A percentile compares a stretch with the other conserved stretches of the same genome.
Evolutionary conservation across 1,140 invertebrate genomes (phyloP).

Genomic region (Orchestia grillus): DNA sequence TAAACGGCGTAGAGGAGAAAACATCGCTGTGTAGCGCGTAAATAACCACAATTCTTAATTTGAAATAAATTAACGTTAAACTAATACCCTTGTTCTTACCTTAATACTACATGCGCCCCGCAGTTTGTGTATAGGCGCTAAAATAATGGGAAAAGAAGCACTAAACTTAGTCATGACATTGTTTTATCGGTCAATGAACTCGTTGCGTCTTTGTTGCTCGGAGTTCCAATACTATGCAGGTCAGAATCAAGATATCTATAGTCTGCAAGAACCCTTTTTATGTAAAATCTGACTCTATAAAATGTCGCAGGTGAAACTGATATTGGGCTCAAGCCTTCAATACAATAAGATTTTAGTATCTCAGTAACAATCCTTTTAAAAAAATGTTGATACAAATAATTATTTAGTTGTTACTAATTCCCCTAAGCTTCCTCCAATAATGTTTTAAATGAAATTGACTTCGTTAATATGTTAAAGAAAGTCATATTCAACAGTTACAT

Average conservation of each 20-base stretch:
- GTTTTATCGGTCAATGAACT: slow-evolving; percentile 54
- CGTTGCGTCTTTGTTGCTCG: slow-evolving; percentile 56
- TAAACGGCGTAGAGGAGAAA: not conserved
- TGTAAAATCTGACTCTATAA: not conserved
- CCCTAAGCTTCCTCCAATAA: not conserved
- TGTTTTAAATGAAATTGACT: not conserved
- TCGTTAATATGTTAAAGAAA: not conserved
- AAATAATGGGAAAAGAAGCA: slow-evolving; percentile 35
- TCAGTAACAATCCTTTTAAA: not conserved
- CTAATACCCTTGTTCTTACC: not conserved
- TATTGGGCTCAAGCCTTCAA: not conserved
- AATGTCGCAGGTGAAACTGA: not conserved
- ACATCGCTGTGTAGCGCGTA: not conserved
- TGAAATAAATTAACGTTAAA: not conserved
- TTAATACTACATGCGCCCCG: slow-evolving; percentile 53
- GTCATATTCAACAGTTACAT: not conserved
- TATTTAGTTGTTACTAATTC: not conserved
- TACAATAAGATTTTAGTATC: not conserved
- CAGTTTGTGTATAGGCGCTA: slow-evolving; percentile 41
- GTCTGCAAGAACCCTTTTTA: not conserved
- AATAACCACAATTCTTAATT: not conserved
- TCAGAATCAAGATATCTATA: slow-evolving; percentile 13
- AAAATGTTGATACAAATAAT: not conserved
- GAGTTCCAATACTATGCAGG: slow-evolving; percentile 54
- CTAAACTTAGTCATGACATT: slow-evolving; percentile 54